Conservation (phyloP, 2,797 vertebrate genomes). For the Trachurus trachurus region DNA sequence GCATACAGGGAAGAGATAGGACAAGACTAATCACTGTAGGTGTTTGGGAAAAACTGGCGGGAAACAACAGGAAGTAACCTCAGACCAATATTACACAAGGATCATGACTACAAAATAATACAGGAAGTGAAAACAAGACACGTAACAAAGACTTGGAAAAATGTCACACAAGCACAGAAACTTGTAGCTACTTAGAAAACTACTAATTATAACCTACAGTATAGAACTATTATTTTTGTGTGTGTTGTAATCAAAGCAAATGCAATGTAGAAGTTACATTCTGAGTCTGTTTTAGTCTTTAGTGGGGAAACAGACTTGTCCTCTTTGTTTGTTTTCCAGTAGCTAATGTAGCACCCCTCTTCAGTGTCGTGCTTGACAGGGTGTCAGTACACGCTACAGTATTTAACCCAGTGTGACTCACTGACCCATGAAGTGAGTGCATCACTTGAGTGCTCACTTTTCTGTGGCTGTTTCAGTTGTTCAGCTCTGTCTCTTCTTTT, state of each 20-base stretch:
- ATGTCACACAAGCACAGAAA: not conserved
- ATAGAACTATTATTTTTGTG: not conserved
- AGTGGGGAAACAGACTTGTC: not conserved
- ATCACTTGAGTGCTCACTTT: conserved; percentile 16
- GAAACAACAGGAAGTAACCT: too few species aligned
- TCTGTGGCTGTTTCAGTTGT: not conserved
- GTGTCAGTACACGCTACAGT: not conserved
- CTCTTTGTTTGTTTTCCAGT: not conserved
- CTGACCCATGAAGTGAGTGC: conserved; percentile 9
- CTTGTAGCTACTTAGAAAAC: not conserved
- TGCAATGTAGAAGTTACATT: not conserved
- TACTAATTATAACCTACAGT: not conserved
- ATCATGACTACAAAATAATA: too few species aligned
- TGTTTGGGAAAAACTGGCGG: too few species aligned
- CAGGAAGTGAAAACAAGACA: too few species aligned
- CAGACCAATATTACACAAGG: too few species aligned
- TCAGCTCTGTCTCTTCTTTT: not conserved
- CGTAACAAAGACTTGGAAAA: too few species aligned
- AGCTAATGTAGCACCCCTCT: not conserved
- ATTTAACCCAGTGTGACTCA: conserved; percentile 18
- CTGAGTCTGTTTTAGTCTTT: too few species aligned
- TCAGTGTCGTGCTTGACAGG: not conserved
- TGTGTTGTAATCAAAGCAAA: not conserved
- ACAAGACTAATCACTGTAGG: too few species aligned
- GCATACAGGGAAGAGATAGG: too few species aligned